These are phyloP conservation scores for Lasioglossum morio DNA, from an alignment of 2,888 invertebrate genomes.

Conservation along the genomic window DNA sequence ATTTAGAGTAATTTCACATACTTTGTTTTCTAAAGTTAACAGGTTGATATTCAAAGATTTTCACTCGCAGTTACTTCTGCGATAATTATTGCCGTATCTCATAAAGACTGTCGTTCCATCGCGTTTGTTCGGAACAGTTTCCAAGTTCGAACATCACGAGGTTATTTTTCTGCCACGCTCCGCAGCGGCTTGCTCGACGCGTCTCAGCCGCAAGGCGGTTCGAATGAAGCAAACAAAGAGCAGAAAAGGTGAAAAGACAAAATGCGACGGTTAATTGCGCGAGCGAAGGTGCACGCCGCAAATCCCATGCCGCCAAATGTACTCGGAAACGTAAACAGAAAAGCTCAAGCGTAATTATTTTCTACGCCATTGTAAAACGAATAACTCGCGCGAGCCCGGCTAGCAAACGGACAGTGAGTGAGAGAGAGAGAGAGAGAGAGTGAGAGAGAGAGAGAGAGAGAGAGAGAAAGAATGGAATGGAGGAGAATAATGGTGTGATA, in stretches of 20 bases:
- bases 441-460: not conserved
- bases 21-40: too few relatives aligned
- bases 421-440: not conserved
- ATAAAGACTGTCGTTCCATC: too few relatives aligned
- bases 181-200: not conserved
- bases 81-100: too few relatives aligned
- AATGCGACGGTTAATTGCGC: not conserved
- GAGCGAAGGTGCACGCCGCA: not conserved
- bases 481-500: constrained; percentile 14
- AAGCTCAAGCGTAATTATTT: constrained; percentile 26
- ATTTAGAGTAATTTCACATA: too few relatives aligned
- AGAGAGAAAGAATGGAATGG: not conserved
- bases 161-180: not conserved
- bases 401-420: not conserved
- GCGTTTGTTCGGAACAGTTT: too few relatives aligned
- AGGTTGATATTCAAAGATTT: too few relatives aligned
- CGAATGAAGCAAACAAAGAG: not conserved
- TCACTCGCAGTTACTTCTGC: too few relatives aligned
- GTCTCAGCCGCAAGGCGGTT: not conserved
- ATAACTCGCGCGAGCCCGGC: not conserved
- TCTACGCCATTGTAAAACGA: not conserved
- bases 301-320: constrained; percentile 9
- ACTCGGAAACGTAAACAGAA: constrained; percentile 18
- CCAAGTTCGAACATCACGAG: too few relatives aligned
- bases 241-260: not conserved